A percentile compares a stretch with the other conserved stretches of the same genome.
phyloP scores from a whole-genome alignment of 2,888 invertebrate species.

The Hydrotaea cyrtoneurina region DNA sequence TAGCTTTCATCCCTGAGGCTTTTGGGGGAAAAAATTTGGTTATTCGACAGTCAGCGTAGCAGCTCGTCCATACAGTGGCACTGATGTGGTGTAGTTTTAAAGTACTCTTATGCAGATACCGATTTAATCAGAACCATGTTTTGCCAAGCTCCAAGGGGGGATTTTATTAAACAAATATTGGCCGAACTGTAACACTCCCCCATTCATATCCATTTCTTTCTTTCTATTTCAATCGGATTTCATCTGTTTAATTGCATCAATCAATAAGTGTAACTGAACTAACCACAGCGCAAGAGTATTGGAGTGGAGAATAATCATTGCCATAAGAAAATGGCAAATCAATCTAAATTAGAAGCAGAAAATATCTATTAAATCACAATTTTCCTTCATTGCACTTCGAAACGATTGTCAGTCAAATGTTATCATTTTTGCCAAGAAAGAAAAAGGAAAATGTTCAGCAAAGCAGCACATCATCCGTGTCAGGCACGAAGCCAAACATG shows the following conservation, averaged over 20 bases:
- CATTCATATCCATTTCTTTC: too few species aligned
- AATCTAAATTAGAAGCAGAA: neutral
- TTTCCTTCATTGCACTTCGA: neutral
- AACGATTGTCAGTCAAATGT: constrained; percentile 25
- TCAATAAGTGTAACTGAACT: neutral
- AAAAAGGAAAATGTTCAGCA: constrained; percentile 1
- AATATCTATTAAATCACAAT: constrained; percentile 3
- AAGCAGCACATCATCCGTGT: neutral
- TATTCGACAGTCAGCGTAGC: too few species aligned
- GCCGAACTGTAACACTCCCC: too few species aligned
- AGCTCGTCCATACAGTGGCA: too few species aligned
- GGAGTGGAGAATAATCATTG: too few species aligned
- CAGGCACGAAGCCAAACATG: neutral
- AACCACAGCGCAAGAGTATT: neutral
- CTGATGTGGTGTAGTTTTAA: too few species aligned
- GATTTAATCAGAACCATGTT: too few species aligned
- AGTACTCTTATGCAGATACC: too few species aligned
- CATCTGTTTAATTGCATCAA: neutral
- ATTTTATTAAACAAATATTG: too few species aligned
- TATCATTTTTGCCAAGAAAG: neutral
- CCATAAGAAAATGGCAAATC: too few species aligned
- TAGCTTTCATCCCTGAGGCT: neutral
- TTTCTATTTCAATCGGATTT: too few species aligned
- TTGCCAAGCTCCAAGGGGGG: too few species aligned
- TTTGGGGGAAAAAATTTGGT: neutral